Percentiles rank a stretch among this genome's conserved stretches.
These are phyloP conservation scores for Apantesis nais DNA, from an alignment of 2,888 invertebrate species.

Conservation along the genomic window DNA sequence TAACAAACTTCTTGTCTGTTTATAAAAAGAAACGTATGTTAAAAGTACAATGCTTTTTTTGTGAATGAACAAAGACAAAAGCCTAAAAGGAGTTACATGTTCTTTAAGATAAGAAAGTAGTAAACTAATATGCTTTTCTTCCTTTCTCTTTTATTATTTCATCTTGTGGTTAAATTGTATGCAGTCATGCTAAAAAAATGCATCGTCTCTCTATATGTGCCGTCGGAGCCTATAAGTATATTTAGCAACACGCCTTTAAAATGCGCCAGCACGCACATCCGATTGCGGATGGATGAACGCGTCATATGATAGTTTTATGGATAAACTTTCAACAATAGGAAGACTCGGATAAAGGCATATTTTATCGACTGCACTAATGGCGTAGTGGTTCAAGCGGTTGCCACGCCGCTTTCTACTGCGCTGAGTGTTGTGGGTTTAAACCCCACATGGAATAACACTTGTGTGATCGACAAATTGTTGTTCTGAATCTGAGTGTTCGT, in stretches of 20 bases:
- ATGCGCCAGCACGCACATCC: constrained; percentile 22
- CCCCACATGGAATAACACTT: too few species aligned
- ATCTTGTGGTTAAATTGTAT: not conserved
- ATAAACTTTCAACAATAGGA: constrained; percentile 28
- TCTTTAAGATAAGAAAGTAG: not conserved
- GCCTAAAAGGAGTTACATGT: too few species aligned
- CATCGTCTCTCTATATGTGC: not conserved
- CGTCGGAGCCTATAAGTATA: constrained; percentile 1
- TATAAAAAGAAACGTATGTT: not conserved
- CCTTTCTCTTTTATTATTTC: not conserved
- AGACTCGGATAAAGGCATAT: constrained; percentile 45
- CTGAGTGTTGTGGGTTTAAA: too few species aligned
- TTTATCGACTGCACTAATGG: too few species aligned
- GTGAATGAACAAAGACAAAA: not conserved
- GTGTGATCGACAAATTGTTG: too few species aligned
- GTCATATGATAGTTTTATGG: constrained; percentile 21
- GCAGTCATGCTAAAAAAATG: not conserved
- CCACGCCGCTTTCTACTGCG: too few species aligned
- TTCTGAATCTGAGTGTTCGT: too few species aligned
- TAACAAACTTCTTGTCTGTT: not conserved
- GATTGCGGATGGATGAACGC: constrained; percentile 25
- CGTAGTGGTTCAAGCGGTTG: too few species aligned
- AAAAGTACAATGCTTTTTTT: not conserved
- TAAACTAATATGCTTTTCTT: not conserved
- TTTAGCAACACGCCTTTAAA: constrained; percentile 19